phyloP scores from a whole-genome alignment of 2,797 vertebrate genomes.

The Nyctibius grandis region DNA sequence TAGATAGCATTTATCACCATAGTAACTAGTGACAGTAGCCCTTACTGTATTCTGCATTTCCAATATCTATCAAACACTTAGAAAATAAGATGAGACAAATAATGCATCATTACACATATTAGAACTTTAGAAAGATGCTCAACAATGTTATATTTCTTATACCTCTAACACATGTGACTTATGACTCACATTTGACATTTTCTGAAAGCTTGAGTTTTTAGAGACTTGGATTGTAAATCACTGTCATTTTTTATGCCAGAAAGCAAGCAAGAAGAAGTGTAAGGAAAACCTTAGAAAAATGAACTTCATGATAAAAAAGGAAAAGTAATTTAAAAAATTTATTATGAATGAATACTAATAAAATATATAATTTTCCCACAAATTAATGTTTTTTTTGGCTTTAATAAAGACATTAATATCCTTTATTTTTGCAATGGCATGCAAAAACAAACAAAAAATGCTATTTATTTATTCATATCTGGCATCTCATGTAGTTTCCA shows the following conservation, averaged over 20 bases:
- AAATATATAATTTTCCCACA: not conserved
- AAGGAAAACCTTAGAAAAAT: not conserved
- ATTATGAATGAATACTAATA: not conserved
- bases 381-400: not conserved
- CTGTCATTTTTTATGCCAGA: not conserved
- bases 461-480: not conserved
- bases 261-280: not conserved
- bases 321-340: not conserved
- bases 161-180: not conserved
- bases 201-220: not conserved
- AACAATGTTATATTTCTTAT: not conserved
- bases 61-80: not conserved
- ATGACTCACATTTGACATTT: conserved; percentile 27
- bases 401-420: not conserved
- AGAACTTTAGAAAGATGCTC: not conserved
- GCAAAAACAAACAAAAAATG: accelerated
- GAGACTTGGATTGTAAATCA: not conserved
- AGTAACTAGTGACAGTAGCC: conserved; percentile 24
- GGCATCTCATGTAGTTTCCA: not conserved
- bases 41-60: not conserved
- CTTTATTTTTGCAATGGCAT: not conserved
- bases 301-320: not conserved
- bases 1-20: not conserved
- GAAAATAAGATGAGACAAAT: conserved; percentile 15
- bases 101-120: not conserved